Base-by-base conservation (phyloP, 2,797 vertebrate species). In the Gymnothorax reevesii region DNA sequence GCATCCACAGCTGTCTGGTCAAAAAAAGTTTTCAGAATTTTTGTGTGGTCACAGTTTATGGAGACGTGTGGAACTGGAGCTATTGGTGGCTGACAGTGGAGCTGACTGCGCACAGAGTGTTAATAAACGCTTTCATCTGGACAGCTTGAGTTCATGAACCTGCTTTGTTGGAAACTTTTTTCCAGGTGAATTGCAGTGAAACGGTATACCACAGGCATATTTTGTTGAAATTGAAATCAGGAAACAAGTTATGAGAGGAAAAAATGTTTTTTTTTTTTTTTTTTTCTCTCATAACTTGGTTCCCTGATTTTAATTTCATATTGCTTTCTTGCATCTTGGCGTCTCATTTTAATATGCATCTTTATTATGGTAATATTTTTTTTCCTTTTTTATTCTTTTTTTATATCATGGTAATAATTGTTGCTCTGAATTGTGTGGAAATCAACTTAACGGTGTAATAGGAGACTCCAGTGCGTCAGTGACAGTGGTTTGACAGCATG, bases 11-110 rank as follows among this genome's bases (percentile, higher is more conserved):
- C 27, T 7, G 42, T 66, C 52, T 7, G 7, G 64, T 62, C 52
- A 33, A 92, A 92, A 93, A 94, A 92, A 89, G 91, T 15, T 15
- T 88, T 87, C 91, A 92, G 64, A 82, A 55, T 86, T 80, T 75
- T 64, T 10, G 59, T 54, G 66, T 22, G 25, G 9, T 60, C 52
- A 64, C 52, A 27, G 5, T 4, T 59, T 13, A 13, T 17, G 52
- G 49, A 57, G 25, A n/a, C 27, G 0, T 2, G 42, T 27, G 80
- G 84, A 88, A 90, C 90, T 88, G 90, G n/a, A n/a, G 84, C 25
- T 55, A 85, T 86, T 88, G 88, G 89, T 87, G 88, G 90, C 88
- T 89, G 88, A 89, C 87, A 86, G 42, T 13, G 73, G 64, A 42
- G 80, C 69, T 86, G 83, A 87, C 87, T 87, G 84, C 88, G 87